Percentiles rank a stretch among this genome's conserved stretches.
phyloP scores from a whole-genome alignment of 2,113 vertebrate species.

The Limanda limanda region DNA sequence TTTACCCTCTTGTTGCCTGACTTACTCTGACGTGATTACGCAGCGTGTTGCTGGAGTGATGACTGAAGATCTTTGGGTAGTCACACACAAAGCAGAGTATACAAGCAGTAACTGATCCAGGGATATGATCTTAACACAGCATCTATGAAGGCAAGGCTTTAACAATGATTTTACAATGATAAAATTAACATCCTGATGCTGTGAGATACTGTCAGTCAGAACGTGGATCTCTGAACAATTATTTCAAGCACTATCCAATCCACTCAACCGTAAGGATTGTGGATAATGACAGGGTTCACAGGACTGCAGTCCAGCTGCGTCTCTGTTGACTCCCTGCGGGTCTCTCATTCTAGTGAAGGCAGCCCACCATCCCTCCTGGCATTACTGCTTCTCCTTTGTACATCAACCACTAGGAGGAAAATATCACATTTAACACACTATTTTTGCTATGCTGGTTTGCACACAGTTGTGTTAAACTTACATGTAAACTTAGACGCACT shows the following conservation, averaged over 20 bases:
- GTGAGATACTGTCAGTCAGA: background rate
- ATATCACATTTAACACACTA: background rate
- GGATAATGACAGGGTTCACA: constrained; percentile 23
- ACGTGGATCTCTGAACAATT: constrained; percentile 3
- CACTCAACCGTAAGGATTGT: constrained; percentile 19
- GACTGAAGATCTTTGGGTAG: background rate
- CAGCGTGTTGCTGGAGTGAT: constrained; percentile 1
- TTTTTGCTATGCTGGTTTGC: background rate
- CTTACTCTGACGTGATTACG: constrained; percentile 26
- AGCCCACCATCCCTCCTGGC: background rate
- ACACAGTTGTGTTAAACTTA: background rate
- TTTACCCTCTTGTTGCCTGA: constrained; percentile 26
- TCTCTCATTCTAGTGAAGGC: background rate
- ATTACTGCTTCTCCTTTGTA: background rate
- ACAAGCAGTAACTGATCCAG: constrained; percentile 1
- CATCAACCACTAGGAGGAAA: background rate
- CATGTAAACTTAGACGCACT: background rate
- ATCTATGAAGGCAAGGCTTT: too few relatives aligned
- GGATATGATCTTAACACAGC: background rate
- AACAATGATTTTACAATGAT: background rate
- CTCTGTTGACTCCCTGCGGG: constrained; percentile 25
- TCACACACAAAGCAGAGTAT: constrained; percentile 2
- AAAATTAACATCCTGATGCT: background rate
- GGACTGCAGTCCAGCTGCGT: constrained; percentile 43
- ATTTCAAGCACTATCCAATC: constrained; percentile 4